phyloP scores from a whole-genome alignment of 2,113 vertebrate species.

The Probosciger aterrimus region DNA sequence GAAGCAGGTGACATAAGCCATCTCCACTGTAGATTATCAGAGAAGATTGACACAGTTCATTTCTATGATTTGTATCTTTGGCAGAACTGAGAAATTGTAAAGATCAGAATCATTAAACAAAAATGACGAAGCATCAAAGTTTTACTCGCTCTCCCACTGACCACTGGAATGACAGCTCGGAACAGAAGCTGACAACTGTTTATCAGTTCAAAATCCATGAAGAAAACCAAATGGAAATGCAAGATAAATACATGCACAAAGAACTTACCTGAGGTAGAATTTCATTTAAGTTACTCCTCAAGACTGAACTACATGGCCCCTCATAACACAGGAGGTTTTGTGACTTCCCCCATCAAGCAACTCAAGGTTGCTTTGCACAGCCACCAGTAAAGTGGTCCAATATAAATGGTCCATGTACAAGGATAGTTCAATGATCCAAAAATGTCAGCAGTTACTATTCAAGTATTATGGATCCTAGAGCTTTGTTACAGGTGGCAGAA shows the following conservation, averaged over 20 bases:
- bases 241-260: neutral
- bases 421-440: neutral
- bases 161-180: neutral
- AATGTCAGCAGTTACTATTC: neutral
- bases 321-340: neutral
- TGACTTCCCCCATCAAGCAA: neutral
- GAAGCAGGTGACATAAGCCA: neutral
- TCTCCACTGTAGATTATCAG: neutral
- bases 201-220: neutral
- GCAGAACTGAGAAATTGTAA: neutral
- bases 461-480: neutral
- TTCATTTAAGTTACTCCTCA: neutral
- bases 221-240: neutral
- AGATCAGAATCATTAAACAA: neutral
- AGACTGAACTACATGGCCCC: neutral
- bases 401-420: neutral
- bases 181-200: neutral
- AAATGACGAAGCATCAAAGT: neutral
- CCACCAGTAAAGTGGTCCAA: neutral
- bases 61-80: neutral
- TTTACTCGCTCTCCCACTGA: neutral
- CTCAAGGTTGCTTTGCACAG: neutral
- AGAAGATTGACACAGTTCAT: neutral
- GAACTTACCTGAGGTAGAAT: constrained; percentile 20
- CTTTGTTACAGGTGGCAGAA: neutral